Percentiles rank a stretch among this genome's conserved stretches.
These are phyloP conservation scores for Gortyna flavago DNA, from an alignment of 2,888 invertebrate species.

Conservation along the genomic window DNA sequence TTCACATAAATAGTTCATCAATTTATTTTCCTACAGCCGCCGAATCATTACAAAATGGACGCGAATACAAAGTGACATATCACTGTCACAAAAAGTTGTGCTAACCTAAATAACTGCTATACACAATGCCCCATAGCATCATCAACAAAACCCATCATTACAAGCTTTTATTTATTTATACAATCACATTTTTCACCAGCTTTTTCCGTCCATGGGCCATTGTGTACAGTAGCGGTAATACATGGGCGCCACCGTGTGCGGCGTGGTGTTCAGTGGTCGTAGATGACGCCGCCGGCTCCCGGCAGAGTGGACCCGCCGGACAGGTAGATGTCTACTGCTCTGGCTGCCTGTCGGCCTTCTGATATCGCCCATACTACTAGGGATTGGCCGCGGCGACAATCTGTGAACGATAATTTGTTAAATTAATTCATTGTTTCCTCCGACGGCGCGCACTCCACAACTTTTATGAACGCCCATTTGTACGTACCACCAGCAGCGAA, in stretches of 20 bases:
- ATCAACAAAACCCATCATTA: not conserved
- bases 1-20: not conserved
- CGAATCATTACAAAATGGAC: constrained; percentile 49
- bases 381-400: constrained; percentile 99
- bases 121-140: constrained; percentile 40
- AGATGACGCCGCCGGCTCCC: constrained; percentile 97
- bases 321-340: constrained; percentile 96
- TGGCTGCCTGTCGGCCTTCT: constrained; percentile 99
- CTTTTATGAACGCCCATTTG: no score
- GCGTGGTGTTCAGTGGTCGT: constrained; percentile 73
- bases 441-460: no score
- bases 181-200: not conserved
- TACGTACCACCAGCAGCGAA: constrained; percentile 98
- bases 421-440: not conserved
- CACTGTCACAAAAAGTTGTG: constrained; percentile 51
- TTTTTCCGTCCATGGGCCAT: constrained; percentile 1
- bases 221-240: constrained; percentile 52
- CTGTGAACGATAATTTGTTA: constrained; percentile 84
- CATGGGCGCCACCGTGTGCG: constrained; percentile 16
- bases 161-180: no score
- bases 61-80: constrained; percentile 57
- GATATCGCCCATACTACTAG: constrained; percentile 99
- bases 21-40: constrained; percentile 23
- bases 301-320: constrained; percentile 95
- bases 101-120: constrained; percentile 48